Base-by-base conservation (phyloP, 2,797 vertebrate genomes). In the Margarornis squamiger region DNA sequence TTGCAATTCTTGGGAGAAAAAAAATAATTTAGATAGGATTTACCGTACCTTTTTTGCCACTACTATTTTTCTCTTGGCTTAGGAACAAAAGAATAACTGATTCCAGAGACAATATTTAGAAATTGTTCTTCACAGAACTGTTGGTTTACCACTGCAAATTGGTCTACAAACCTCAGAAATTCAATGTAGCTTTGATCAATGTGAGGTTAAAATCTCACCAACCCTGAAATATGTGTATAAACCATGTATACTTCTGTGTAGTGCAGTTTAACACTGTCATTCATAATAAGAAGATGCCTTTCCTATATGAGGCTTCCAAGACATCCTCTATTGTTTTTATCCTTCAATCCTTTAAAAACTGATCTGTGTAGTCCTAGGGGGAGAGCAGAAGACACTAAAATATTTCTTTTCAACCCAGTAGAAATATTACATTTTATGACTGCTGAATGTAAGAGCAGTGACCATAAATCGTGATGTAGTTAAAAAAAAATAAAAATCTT, bases 51-150 rank as follows among this genome's bases (percentile, higher is more conserved):
- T 94, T 12, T 57, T 87, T 91, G 30, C 24, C 26, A 59, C 12
- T 36, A 21, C 45, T 93, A 22, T 77, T 85, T 91, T 85, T 65
- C 7, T 66, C 41, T 87, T 91, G 45, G 45, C 62, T 85, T 92
- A 54, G 17, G 17, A 34, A 45, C 6, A 30, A 81, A 86, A 75
- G 10, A 59, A 68, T 83, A 88, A 83, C 34, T 68, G 61, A 62
- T 81, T 82, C 82, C 70, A 88, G 76, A 93, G n/a, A 84, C 45
- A 86, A 61, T 78, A 86, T 88, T 92, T 81, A 62, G n/a, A 83
- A 88, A 70, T 78, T 81, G 9, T 88, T 73, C 41, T 90, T 84
- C 43, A 45, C 39, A 63, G 51, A 93, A 83, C 30, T 81, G 32
- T 57, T 82, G 30, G 43, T 59, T 67, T 82, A 82, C 89, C 67